A percentile compares a stretch with the other conserved stretches of the same genome.
These are phyloP conservation scores for Dunckerocampus dactyliophorus DNA, from an alignment of 2,113 vertebrate species.

Conservation along the genomic window DNA sequence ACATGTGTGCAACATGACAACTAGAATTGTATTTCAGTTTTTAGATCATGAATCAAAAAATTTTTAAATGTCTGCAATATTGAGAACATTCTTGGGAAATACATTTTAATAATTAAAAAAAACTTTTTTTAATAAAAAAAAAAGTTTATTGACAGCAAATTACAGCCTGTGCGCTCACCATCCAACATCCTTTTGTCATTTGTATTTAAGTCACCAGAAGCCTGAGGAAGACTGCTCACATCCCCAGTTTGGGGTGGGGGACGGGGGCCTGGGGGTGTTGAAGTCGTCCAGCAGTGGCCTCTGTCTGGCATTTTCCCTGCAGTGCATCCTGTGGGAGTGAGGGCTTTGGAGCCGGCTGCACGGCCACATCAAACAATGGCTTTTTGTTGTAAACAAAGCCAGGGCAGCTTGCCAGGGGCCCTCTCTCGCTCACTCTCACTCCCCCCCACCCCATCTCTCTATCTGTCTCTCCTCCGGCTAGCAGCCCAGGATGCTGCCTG, in stretches of 20 bases:
- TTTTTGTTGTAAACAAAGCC: conserved; percentile 81
- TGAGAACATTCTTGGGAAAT: no score
- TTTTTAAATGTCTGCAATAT: no score
- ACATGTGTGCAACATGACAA: no score
- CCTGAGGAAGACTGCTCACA: conserved; percentile 46
- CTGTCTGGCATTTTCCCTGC: conserved; percentile 74
- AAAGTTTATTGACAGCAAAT: conserved; percentile 2
- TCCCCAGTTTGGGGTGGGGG: conserved; percentile 21
- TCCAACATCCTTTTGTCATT: conserved; percentile 46
- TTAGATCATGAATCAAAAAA: no score
- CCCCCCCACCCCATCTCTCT: not conserved
- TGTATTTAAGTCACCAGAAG: conserved; percentile 45
- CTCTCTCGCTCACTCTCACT: conserved; percentile 19
- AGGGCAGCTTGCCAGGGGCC: conserved; percentile 73
- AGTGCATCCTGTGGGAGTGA: conserved; percentile 77
- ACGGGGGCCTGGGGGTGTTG: conserved; percentile 1
- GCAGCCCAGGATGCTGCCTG: conserved; percentile 54
- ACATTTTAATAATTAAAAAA: no score
- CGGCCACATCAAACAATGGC: conserved; percentile 79
- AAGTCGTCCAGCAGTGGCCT: conserved; percentile 70
- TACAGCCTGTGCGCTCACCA: conserved; percentile 25
- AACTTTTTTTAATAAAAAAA: not conserved
- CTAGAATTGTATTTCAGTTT: no score
- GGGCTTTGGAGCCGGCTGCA: conserved; percentile 69
- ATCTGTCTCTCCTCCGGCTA: conserved; percentile 32